These are phyloP conservation scores for Troides oblongomaculatus DNA, from an alignment of 2,888 invertebrate species.

Conservation along the genomic window DNA sequence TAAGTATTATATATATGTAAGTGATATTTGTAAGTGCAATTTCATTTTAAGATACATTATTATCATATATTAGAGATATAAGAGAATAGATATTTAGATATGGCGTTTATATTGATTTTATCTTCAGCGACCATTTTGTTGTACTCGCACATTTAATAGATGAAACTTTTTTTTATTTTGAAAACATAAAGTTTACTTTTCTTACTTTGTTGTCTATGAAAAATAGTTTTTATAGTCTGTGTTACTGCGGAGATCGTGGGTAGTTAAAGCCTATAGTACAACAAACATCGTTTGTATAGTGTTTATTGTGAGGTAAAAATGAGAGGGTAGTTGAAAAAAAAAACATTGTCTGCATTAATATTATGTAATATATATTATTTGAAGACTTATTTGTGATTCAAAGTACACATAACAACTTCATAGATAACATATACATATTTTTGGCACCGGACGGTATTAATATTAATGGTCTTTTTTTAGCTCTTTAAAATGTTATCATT, in stretches of 20 bases:
- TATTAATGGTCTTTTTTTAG: neutral
- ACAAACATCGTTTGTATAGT: slow-evolving; percentile 5
- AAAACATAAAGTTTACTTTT: neutral
- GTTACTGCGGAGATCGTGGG: too few species aligned
- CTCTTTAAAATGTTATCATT: neutral
- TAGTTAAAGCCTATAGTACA: slow-evolving; percentile 11
- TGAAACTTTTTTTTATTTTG: neutral
- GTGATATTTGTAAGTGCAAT: slow-evolving; percentile 52
- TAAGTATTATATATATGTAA: slow-evolving; percentile 36
- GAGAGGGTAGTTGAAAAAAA: neutral
- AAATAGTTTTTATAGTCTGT: neutral
- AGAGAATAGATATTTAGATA: slow-evolving; percentile 15
- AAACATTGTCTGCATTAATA: neutral
- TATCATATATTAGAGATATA: slow-evolving; percentile 18
- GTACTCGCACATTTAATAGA: slow-evolving; percentile 12
- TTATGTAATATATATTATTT: slow-evolving; percentile 5
- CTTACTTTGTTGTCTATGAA: neutral
- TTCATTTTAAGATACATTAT: slow-evolving; percentile 31
- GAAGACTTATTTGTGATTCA: slow-evolving; percentile 13
- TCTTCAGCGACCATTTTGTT: neutral
- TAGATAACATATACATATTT: neutral
- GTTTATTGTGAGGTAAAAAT: neutral
- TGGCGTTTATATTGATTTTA: slow-evolving; percentile 9
- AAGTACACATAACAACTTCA: slow-evolving; percentile 23
- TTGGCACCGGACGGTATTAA: too few species aligned